phyloP scores from a whole-genome alignment of 2,888 invertebrate species.

The Apoda limacodes region DNA sequence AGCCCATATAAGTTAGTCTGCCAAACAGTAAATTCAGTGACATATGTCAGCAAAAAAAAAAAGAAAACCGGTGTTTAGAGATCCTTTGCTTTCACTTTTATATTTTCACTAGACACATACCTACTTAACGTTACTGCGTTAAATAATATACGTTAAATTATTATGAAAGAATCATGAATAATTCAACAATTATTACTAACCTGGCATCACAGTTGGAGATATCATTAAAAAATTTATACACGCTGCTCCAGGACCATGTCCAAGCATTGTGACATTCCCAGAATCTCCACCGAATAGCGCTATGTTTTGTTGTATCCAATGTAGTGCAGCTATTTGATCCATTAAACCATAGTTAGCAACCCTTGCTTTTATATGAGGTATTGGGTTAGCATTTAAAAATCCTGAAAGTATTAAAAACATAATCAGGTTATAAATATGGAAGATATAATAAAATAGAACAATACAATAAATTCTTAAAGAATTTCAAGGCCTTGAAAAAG shows the following conservation, averaged over 20 bases:
- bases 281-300: conserved; percentile 95
- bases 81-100: no score
- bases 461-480: no score
- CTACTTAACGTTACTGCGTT: no score
- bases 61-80: no score
- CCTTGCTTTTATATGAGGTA: conserved; percentile 85
- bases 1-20: no score
- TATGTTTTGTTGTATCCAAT: conserved; percentile 97
- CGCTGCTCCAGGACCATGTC: conserved; percentile 97
- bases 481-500: no score
- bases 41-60: no score
- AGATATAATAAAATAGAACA: no score
- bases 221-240: conserved; percentile 98
- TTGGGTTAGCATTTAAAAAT: conserved; percentile 90
- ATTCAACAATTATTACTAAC: conserved; percentile 32
- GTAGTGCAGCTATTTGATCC: conserved; percentile 97
- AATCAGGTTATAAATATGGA: no score
- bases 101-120: no score
- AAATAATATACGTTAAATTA: background rate
- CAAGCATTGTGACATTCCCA: conserved; percentile 92
- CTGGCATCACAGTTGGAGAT: conserved; percentile 89
- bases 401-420: no score
- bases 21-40: no score
- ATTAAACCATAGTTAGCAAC: conserved; percentile 97
- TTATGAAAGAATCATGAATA: conserved; percentile 6